Percentiles rank a stretch among this genome's conserved stretches.
These are phyloP conservation scores for Callimorpha dominula DNA, from an alignment of 2,888 invertebrate species.

Conservation along the genomic window DNA sequence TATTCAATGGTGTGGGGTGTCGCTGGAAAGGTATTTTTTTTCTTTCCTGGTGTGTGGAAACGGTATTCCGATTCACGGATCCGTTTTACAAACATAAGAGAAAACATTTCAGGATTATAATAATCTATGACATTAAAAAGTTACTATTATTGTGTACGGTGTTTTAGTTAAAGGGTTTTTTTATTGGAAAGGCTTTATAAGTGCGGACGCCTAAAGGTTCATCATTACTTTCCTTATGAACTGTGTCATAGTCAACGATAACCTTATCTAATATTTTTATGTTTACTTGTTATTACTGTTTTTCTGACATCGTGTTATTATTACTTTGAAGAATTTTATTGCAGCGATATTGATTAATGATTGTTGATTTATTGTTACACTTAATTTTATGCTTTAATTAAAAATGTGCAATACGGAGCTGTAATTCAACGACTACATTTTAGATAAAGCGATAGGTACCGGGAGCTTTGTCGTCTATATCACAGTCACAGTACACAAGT, in stretches of 20 bases:
- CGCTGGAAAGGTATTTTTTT: too few relatives aligned
- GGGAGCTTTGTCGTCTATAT: neutral
- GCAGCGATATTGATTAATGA: conserved; percentile 29
- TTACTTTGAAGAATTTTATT: conserved; percentile 43
- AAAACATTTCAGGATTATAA: too few relatives aligned
- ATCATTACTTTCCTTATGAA: neutral
- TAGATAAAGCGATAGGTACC: neutral
- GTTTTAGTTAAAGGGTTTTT: neutral
- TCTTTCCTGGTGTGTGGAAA: too few relatives aligned
- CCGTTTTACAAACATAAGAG: too few relatives aligned
- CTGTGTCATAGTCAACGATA: conserved; percentile 8
- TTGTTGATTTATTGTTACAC: conserved; percentile 27
- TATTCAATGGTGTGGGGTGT: too few relatives aligned
- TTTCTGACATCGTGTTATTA: conserved; percentile 52
- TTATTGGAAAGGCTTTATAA: neutral
- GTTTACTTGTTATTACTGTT: conserved; percentile 42
- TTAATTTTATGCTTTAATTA: conserved; percentile 25
- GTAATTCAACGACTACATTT: conserved; percentile 6
- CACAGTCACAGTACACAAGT: too few relatives aligned
- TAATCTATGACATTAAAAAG: too few relatives aligned
- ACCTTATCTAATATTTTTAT: conserved; percentile 33
- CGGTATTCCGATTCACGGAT: too few relatives aligned
- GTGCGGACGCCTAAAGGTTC: neutral
- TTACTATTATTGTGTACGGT: neutral
- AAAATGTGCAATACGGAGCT: conserved; percentile 9